These are phyloP conservation scores for Goniozus legneri DNA, from an alignment of 1,140 invertebrate species.

Conservation along the genomic window DNA sequence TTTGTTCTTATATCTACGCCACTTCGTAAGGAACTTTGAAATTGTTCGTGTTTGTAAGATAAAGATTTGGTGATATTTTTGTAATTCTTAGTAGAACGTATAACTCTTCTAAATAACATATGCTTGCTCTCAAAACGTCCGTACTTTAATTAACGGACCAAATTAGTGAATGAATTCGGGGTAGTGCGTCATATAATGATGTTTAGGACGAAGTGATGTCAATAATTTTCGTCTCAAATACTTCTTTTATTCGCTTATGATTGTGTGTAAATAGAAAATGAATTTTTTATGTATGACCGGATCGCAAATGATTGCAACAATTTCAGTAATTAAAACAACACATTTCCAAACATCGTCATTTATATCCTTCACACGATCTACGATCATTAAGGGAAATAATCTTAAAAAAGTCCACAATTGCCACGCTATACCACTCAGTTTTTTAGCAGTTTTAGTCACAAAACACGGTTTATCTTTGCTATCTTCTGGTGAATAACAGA, in stretches of 20 bases:
- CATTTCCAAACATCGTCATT: constrained; percentile 11
- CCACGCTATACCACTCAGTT: not conserved
- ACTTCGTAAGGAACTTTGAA: not conserved
- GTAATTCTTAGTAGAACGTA: not conserved
- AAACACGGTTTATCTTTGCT: not conserved
- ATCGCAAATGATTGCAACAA: constrained; percentile 17
- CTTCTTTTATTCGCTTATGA: too few relatives aligned
- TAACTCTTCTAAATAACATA: not conserved
- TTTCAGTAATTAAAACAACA: constrained; percentile 14
- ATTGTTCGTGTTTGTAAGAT: not conserved
- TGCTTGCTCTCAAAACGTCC: constrained; percentile 3
- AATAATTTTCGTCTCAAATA: too few relatives aligned
- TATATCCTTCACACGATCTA: constrained; percentile 12
- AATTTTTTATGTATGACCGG: constrained; percentile 14
- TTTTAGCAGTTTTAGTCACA: not conserved
- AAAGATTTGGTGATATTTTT: not conserved
- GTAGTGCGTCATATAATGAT: constrained; percentile 10
- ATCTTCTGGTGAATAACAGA: not conserved
- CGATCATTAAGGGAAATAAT: constrained; percentile 15
- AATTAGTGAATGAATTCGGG: not conserved
- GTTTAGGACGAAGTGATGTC: constrained; percentile 15
- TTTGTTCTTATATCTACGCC: not conserved
- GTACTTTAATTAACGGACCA: constrained; percentile 3
- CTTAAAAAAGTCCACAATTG: constrained; percentile 11
- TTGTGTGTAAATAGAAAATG: constrained; percentile 12